Conservation (phyloP, 2,113 vertebrate genomes). For the Mola mola region DNA sequence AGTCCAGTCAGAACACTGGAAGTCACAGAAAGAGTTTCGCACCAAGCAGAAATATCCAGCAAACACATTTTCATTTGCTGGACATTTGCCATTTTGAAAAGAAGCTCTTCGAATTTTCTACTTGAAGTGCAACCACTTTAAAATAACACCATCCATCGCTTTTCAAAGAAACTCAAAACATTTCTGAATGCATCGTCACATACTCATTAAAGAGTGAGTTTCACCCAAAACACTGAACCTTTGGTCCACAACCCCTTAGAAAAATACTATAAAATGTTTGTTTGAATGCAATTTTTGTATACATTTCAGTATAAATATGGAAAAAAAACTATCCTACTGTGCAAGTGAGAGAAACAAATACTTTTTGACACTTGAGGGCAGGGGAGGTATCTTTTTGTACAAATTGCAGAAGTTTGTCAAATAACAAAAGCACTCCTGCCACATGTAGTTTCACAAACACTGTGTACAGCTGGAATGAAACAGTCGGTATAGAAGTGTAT, state of each 20-base stretch:
- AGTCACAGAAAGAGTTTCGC: constrained; percentile 58
- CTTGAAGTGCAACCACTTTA: constrained; percentile 44
- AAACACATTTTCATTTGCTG: not conserved
- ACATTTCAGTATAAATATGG: constrained; percentile 80
- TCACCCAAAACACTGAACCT: constrained; percentile 72
- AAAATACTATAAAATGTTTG: constrained; percentile 85
- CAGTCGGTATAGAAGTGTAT: constrained; percentile 32
- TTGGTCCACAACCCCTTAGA: constrained; percentile 81
- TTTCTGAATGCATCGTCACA: constrained; percentile 42
- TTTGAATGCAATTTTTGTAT: constrained; percentile 73
- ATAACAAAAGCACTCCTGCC: constrained; percentile 53
- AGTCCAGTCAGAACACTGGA: constrained; percentile 64
- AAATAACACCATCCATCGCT: constrained; percentile 51
- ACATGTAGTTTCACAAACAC: constrained; percentile 53
- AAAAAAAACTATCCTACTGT: constrained; percentile 80
- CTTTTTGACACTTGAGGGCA: constrained; percentile 63
- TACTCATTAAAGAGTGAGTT: constrained; percentile 70
- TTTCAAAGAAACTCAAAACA: constrained; percentile 52
- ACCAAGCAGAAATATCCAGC: constrained; percentile 38
- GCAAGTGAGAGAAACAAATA: constrained; percentile 78
- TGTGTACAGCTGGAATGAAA: constrained; percentile 53
- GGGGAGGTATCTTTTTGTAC: constrained; percentile 75
- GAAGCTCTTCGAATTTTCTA: constrained; percentile 54
- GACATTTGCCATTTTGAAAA: constrained; percentile 32
- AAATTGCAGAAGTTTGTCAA: constrained; percentile 69